A percentile compares a stretch with the other conserved stretches of the same genome.
phyloP scores from a whole-genome alignment of 2,888 invertebrate species.

The Endotricha flammealis region DNA sequence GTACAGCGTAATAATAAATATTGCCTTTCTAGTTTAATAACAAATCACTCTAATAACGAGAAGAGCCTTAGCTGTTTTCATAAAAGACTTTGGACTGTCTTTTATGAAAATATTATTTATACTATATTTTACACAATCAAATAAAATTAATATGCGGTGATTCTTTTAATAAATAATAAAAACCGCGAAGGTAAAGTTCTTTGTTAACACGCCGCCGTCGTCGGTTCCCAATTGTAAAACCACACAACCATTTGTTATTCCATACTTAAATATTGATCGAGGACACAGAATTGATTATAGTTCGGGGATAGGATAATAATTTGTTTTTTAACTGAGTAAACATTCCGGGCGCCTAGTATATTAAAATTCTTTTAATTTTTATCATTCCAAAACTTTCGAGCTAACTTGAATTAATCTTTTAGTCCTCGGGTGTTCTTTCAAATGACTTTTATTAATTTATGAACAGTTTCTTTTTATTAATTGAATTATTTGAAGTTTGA shows the following conservation, averaged over 20 bases:
- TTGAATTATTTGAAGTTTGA: too few relatives aligned
- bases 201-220: constrained; percentile 29
- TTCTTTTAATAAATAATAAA: too few relatives aligned
- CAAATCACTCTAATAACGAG: too few relatives aligned
- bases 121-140: too few relatives aligned
- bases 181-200: too few relatives aligned
- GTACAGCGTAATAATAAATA: too few relatives aligned
- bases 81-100: too few relatives aligned
- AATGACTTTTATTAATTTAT: background rate
- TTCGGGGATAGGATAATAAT: constrained; percentile 26
- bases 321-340: constrained; percentile 27
- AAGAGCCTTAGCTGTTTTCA: too few relatives aligned
- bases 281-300: constrained; percentile 38
- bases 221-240: background rate
- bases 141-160: too few relatives aligned
- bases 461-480: too few relatives aligned
- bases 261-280: constrained; percentile 34
- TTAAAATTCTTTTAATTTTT: constrained; percentile 20
- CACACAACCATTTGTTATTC: background rate
- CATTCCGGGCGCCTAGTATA: constrained; percentile 21
- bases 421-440: background rate
- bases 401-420: constrained; percentile 8
- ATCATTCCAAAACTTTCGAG: constrained; percentile 15
- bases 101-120: too few relatives aligned
- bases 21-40: too few relatives aligned